Base-by-base conservation (phyloP, 1,140 invertebrate genomes). In the Drosophila lini region DNA sequence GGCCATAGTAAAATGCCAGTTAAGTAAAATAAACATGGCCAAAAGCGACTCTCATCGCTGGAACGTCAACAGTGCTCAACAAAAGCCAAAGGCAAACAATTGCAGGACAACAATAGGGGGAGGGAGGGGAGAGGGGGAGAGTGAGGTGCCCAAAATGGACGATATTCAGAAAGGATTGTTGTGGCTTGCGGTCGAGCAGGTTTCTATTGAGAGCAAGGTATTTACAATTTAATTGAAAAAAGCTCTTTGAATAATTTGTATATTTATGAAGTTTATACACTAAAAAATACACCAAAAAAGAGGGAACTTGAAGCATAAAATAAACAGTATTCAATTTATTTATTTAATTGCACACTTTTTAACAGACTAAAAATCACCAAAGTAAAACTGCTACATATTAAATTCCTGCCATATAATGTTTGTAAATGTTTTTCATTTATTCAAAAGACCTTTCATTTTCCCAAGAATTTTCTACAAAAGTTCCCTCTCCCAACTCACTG, bases 1-100 rank as follows among this genome's bases (percentile, higher is more conserved):
- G 76, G 47, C 69, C 70, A 42, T 40, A 68, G 52, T 56, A 67
- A 81, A 85, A 78, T 65, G 82, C 58, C 78, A 78, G 82, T 85
- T 81, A 78, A 81, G 77, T 86, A 78, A 86, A 85, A 81, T 81
- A 71, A 84, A 84, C 81, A 83, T 56, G 70, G 42, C 70, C 80
- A 48, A 60, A 25, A 64, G 52, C 19, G 58, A 41, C 67, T 38
- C 62, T 25, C 63, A 57, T 58, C 52, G 53, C 65, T 56, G 74
- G 68, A 84, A 64, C 55, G 52, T 67, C 56, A 70, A 63, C 52
- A 62, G 32, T 38, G 28, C 70, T 44, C 36, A 45, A 62, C 36
- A 50, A 62, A 77, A 67, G 53, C 64, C 56, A 67, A 56, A 22
- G n/a, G 45, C 47, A 78, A 78, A 73, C 61, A 59, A 63, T 56